Evolutionary conservation across 2,113 vertebrate genomes (phyloP).

Genomic region (Actinemys pallida): DNA sequence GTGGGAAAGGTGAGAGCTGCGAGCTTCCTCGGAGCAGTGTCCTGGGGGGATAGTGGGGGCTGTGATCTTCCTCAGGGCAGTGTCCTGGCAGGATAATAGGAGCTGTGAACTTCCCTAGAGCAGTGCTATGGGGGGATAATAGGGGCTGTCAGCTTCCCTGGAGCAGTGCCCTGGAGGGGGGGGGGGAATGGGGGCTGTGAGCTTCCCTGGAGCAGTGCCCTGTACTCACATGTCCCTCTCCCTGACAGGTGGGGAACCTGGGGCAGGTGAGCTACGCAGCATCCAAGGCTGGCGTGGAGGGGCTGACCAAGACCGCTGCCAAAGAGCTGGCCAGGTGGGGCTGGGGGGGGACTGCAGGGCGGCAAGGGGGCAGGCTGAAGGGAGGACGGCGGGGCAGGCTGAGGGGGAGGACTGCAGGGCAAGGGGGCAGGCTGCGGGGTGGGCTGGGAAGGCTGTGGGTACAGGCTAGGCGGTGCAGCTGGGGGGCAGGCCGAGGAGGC

Average conservation of each 20-base stretch:
- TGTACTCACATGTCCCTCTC: neutral
- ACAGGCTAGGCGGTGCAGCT: neutral
- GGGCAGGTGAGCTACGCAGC: constrained; percentile 88
- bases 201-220: neutral
- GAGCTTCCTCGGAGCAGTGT: too few relatives aligned
- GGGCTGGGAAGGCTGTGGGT: neutral
- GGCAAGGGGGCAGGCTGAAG: neutral
- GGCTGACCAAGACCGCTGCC: constrained; percentile 84
- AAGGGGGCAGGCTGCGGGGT: too few relatives aligned
- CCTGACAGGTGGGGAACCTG: constrained; percentile 87
- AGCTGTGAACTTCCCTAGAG: too few relatives aligned
- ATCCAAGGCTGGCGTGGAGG: constrained; percentile 90
- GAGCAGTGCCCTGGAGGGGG: neutral
- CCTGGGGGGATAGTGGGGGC: neutral
- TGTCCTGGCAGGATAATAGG: too few relatives aligned
- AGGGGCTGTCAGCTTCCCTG: neutral
- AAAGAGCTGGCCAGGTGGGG: constrained; percentile 87
- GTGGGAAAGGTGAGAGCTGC: constrained; percentile 84
- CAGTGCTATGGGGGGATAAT: too few relatives aligned
- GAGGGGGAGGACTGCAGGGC: too few relatives aligned
- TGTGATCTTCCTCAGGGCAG: neutral
- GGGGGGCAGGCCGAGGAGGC: neutral
- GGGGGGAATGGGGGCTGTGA: neutral
- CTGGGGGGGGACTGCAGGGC: neutral
- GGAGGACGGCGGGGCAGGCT: too few relatives aligned